phyloP scores from a whole-genome alignment of 2,113 vertebrate species.

The Stigmatopora argus region DNA sequence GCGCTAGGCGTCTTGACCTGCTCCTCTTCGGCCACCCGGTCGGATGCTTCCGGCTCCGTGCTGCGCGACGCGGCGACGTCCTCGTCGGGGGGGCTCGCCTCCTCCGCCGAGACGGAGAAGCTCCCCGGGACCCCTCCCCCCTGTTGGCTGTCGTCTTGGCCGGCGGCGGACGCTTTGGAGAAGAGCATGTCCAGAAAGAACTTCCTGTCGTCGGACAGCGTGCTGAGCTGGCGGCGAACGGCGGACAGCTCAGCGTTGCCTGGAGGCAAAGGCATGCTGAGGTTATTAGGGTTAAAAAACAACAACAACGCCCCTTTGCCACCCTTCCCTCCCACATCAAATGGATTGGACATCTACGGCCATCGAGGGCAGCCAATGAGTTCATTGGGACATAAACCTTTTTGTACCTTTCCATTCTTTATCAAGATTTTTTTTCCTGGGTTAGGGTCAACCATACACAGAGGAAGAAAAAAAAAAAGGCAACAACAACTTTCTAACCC shows the following conservation, averaged over 20 bases:
- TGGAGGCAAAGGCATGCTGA: too few relatives aligned
- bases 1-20: slow-evolving; percentile 18
- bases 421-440: too few relatives aligned
- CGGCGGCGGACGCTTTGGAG: slow-evolving; percentile 50
- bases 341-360: too few relatives aligned
- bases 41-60: slow-evolving; percentile 62
- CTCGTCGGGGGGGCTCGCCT: slow-evolving; percentile 16
- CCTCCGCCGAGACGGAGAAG: slow-evolving; percentile 48
- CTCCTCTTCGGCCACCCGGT: slow-evolving; percentile 60
- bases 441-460: too few relatives aligned
- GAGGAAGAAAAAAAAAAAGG: too few relatives aligned
- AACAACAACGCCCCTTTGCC: too few relatives aligned
- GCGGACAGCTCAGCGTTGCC: background rate
- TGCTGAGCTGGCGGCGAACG: slow-evolving; percentile 58
- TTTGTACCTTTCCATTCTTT: too few relatives aligned
- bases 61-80: slow-evolving; percentile 37
- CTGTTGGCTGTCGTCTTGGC: background rate
- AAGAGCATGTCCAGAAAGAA: slow-evolving; percentile 78
- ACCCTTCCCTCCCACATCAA: too few relatives aligned
- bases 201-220: slow-evolving; percentile 69
- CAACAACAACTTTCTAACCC: too few relatives aligned
- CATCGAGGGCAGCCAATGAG: too few relatives aligned
- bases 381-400: too few relatives aligned
- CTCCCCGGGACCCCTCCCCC: slow-evolving; percentile 37
- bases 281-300: too few relatives aligned